These are phyloP conservation scores for Capromys pilorides DNA, from an alignment of 2,797 vertebrate species.

Conservation along the genomic window DNA sequence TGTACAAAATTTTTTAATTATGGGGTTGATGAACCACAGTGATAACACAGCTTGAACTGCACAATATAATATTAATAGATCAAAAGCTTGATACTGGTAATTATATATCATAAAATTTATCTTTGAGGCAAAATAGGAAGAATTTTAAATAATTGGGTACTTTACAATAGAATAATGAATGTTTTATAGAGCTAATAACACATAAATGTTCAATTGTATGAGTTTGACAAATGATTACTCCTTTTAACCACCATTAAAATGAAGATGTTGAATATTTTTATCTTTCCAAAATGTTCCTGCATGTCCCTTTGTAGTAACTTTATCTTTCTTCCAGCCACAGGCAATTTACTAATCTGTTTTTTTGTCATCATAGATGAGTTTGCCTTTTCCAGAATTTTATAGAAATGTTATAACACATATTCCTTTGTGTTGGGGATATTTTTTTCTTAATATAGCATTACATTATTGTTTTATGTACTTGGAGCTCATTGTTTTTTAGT, in stretches of 20 bases:
- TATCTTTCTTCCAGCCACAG: background rate
- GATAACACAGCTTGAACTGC: background rate
- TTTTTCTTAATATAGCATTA: background rate
- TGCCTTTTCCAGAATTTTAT: constrained; percentile 17
- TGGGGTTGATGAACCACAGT: background rate
- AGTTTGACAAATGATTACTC: background rate
- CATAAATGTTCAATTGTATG: background rate
- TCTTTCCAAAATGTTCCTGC: background rate
- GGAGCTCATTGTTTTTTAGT: constrained; percentile 13
- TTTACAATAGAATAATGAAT: background rate
- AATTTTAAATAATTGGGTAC: background rate
- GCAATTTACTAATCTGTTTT: constrained; percentile 6
- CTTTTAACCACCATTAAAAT: background rate
- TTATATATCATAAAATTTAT: background rate
- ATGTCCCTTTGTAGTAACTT: background rate
- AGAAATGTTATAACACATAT: background rate
- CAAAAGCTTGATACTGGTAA: background rate
- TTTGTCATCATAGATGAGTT: background rate
- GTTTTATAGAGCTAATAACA: background rate
- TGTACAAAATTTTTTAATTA: background rate
- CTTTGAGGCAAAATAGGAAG: constrained; percentile 15
- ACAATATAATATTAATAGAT: background rate
- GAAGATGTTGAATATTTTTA: constrained; percentile 13
- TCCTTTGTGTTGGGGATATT: background rate
- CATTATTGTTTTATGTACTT: constrained; percentile 9